Evolutionary conservation across 1,140 invertebrate genomes (phyloP), one percentile per base, ranked within the genome.

Genomic region (Tetramorium parvispinum): DNA sequence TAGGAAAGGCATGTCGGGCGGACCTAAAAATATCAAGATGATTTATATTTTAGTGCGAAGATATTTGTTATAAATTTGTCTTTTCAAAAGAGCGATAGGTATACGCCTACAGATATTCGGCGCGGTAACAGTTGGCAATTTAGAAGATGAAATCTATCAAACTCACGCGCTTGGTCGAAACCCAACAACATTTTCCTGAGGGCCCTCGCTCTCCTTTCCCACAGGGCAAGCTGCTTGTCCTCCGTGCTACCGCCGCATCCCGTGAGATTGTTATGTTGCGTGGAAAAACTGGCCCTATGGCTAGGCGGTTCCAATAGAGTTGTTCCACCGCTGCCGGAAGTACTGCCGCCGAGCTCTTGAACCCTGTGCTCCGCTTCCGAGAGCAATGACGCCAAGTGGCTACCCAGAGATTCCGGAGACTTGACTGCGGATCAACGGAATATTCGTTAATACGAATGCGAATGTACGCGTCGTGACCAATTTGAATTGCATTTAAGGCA

Each of bases 151-250:
- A 40, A 53, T 46, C 2, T 37, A 66, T 53, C 6, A n/a, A 24
- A 95, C 97, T 96, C 93, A 97, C 97, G 94, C 32, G 97, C 96
- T 94, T 97, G 96, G 87, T 97, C 97, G 88, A 97, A 97, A 59
- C 97, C 97, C 6, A 96, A 92, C 78, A 96, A 96, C 96, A 97
- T 97, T 94, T 96, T 97, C 93, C 97, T 97, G 10, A 99, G 95
- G 0, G 98, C 97, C 93, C 98, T 96, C 2, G 97, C 97, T 86
- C 98, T 96, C 73, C 98, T 96, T 89, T 99, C 98, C 98, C 98
- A 99, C 32, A 98, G 96, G 65, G 97, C 96, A 21, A 98, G 96
- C 92, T 98, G 98, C 91, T 98, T 98, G 92, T 99, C 98, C 87
- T 97, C 97, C 89, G 97, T 96, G 59, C 96, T 97, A 55, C 96